Base-by-base conservation (phyloP, 2,113 vertebrate genomes). In the Perca flavescens region DNA sequence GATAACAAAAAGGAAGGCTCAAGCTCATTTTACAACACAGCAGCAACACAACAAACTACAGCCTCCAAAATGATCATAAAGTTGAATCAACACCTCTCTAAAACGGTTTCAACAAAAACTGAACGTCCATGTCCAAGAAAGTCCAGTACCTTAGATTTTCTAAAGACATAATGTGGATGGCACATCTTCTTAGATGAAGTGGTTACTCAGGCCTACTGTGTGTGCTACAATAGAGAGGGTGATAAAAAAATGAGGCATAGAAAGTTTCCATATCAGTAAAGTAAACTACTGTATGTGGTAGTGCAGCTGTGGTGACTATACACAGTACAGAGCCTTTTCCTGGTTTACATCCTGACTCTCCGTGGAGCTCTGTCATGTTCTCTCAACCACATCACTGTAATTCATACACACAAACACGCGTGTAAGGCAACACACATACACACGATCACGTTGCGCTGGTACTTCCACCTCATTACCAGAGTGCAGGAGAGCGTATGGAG, bases 281-380 rank as follows among this genome's bases (percentile, higher is more conserved):
- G 34, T 74, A 79, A 88, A 87, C 78, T 64, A 28, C 62, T 80
- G 63, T 31, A 70, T 63, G 71, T 25, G 49, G 58, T 15, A 50
- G 60, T 68, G 71, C 86, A 88, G 86, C 86, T 91, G 86, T 71
- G 69, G 47, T 22, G 62, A 40, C 22, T 73, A 79, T 83, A 78
- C 28, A 70, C 74, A 77, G 76, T 3, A n/a, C 85, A 85, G 84
- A 86, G 9, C 77, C 46, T 28, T 50, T 52, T 81, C 36, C 86
- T 91, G 91, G 86, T 88, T 90, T 88, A 77, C 83, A 47, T 92
- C 87, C 49, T 1, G 60, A 58, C 73, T 77, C 86, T 83, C 84
- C 47, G 83, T 7, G 74, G 82, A 80, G 58, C 67, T 49, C 85
- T 75, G 83, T 85, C 88, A 83, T 74, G 36, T 77, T 79, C 79